Conservation (phyloP, 2,797 vertebrate species). For the Cynopterus sphinx region DNA sequence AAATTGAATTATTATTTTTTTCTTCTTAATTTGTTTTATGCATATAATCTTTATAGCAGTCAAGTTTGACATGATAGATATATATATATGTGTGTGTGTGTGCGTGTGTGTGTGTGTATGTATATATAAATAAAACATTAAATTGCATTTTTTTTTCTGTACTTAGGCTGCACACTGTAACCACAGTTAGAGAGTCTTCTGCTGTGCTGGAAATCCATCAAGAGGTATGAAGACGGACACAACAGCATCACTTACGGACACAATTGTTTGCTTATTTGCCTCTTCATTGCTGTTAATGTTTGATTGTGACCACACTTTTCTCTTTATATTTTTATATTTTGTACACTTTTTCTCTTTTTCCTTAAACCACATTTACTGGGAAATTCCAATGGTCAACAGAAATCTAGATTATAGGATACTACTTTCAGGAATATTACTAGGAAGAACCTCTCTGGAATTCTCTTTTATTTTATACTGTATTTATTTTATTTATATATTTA, state of each 20-base stretch:
- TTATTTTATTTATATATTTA: too few relatives aligned
- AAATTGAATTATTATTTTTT: not conserved
- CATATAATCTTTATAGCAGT: not conserved
- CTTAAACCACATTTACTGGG: constrained; percentile 33
- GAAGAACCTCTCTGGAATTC: not conserved
- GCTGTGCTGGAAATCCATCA: constrained; percentile 80
- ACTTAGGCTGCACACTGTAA: constrained; percentile 81
- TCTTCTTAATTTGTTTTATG: not conserved
- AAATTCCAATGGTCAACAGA: constrained; percentile 6
- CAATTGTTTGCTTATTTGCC: constrained; percentile 39
- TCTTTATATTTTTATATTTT: constrained; percentile 73
- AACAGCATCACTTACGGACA: constrained; percentile 48
- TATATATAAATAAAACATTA: not conserved
- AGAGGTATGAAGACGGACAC: constrained; percentile 79
- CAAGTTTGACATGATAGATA: not conserved
- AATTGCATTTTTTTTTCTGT: not conserved
- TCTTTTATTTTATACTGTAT: not conserved
- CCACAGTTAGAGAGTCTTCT: constrained; percentile 74
- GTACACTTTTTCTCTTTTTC: constrained; percentile 24
- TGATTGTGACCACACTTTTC: constrained; percentile 53
- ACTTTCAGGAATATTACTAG: not conserved
- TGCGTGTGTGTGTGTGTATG: not conserved
- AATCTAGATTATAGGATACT: not conserved
- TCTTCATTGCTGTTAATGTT: constrained; percentile 68
- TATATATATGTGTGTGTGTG: fast-evolving